Base-by-base conservation (phyloP, 2,888 invertebrate genomes). In the Teleogryllus oceanicus region DNA sequence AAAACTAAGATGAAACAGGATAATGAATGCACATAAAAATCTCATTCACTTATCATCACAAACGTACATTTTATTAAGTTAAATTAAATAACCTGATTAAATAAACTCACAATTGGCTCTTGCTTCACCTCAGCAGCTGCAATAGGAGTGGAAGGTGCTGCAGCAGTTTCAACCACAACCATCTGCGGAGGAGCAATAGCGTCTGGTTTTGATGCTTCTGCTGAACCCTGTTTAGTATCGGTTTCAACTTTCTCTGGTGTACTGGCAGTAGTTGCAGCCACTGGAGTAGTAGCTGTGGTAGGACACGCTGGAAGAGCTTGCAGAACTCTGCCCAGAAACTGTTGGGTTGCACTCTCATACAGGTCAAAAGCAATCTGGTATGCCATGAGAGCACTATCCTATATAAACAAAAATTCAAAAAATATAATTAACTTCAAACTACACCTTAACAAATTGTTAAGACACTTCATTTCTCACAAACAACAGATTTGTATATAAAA, bases 331-430 rank as follows among this genome's bases (percentile, higher is more conserved):
- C 94, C 94, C 78, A 99, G 89, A 87, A 98, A 98, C 86, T 99
- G 97, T 88, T 99, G 99, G 2, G 98, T 98, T 0, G 99, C 99
- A 75, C 97, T 98, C 87, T 99, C 99, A 86, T 99, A 99, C 84
- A 99, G 90, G 90, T 99, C 99, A 88, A 99, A 99, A 0, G 94
- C 98, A 84, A 99, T 98, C 89, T 99, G 99, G 88, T 97, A 99
- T 0, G 98, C 98, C 96, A 99, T 98, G 75, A 99, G 89, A 81
- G 94, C 94, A 83, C 92, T 93, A 82, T 95, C 94, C 88, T 91
- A 89, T 0, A 90, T 89, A 74, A 81, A 81, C 76, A 76, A 78
- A 79, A 76, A 76, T 62, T 74, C 62, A 80, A 81, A 80, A 74
- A 75, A 50, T 5, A 49, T 37, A 37, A 37, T 5, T 37, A 37